Percentiles rank a stretch among this genome's conserved stretches.
phyloP scores from a whole-genome alignment of 2,113 vertebrate genomes.

The Epinephelus cyanopodus region DNA sequence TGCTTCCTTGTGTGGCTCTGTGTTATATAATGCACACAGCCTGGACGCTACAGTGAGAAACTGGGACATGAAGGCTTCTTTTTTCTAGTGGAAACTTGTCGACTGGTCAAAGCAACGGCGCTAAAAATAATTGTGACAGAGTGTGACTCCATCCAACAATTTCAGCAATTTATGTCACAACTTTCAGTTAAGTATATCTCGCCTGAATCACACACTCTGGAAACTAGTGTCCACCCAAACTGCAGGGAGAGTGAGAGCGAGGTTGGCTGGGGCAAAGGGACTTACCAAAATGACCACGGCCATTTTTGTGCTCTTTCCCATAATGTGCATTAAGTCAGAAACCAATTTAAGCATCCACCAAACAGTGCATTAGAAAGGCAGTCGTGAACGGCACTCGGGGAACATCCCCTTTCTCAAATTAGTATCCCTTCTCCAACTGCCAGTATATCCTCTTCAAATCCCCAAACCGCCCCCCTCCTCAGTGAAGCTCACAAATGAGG shows the following conservation, averaged over 20 bases:
- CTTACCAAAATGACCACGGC: background rate
- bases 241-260: background rate
- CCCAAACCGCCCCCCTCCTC: slow-evolving; percentile 42
- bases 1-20: slow-evolving; percentile 69
- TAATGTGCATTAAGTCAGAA: slow-evolving; percentile 36
- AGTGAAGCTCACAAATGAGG: slow-evolving; percentile 71
- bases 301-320: slow-evolving; percentile 20
- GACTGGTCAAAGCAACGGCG: slow-evolving; percentile 11
- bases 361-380: slow-evolving; percentile 37
- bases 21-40: slow-evolving; percentile 51
- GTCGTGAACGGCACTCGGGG: slow-evolving; percentile 23
- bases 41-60: slow-evolving; percentile 42
- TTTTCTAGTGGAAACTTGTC: slow-evolving; percentile 28
- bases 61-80: slow-evolving; percentile 16
- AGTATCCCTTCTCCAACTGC: slow-evolving; percentile 55
- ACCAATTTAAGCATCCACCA: slow-evolving; percentile 44
- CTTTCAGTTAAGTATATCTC: slow-evolving; percentile 2
- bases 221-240: slow-evolving; percentile 12
- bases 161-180: slow-evolving; percentile 25
- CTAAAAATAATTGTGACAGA: slow-evolving; percentile 32
- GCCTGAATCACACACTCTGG: slow-evolving; percentile 6
- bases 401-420: slow-evolving; percentile 52
- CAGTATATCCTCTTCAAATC: slow-evolving; percentile 55
- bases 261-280: slow-evolving; percentile 2
- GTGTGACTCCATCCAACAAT: slow-evolving; percentile 35